Base-by-base conservation (phyloP, 2,797 vertebrate genomes). In the Takifugu rubripes region DNA sequence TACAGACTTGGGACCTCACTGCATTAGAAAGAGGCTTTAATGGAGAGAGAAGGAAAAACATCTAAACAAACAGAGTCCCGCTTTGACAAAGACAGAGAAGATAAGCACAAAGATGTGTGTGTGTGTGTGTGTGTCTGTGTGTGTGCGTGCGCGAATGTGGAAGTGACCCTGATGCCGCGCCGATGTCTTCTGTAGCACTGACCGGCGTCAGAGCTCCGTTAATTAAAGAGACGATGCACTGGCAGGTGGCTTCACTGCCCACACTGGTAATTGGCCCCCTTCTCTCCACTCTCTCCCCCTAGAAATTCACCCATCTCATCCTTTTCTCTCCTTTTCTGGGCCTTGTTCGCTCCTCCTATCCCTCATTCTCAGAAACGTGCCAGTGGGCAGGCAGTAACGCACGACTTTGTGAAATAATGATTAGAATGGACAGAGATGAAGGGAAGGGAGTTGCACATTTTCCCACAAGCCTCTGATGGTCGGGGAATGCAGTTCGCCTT, bases 391-490 rank as follows among this genome's bases (percentile, higher is more conserved):
- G 92, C 93, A 93, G 92, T 90, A 90, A 93, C 84, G 91, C 92
- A 92, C 91, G 92, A 92, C 93, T 94, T 93, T 93, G 93, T 94
- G 93, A 95, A 93, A 92, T 94, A 95, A 96, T 96, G 95, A 95
- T 96, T 95, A 94, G 92, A 93, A 95, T 90, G 90, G 85, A 87
- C 77, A 75, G 74, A 88, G 86, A 88, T 87, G 85, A 88, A 87
- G 87, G 81, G 78, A 81, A 76, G 76, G 79, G 84, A 83, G 82
- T 80, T 65, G 74, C 77, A 74, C 78, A 70, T 84, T 83, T 91
- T 88, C 83, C 89, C 92, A 90, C 88, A 90, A 92, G 86, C 77
- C 78, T 85, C 88, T 90, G 88, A 88, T 90, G 92, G 89, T 90
- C 92, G 92, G 93, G 92, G 94, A 79, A 87, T 49, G 81, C 77